A percentile compares a stretch with the other conserved stretches of the same genome.
These are phyloP conservation scores for Amphibalanus amphitrite DNA, from an alignment of 1,140 invertebrate species.

Conservation along the genomic window DNA sequence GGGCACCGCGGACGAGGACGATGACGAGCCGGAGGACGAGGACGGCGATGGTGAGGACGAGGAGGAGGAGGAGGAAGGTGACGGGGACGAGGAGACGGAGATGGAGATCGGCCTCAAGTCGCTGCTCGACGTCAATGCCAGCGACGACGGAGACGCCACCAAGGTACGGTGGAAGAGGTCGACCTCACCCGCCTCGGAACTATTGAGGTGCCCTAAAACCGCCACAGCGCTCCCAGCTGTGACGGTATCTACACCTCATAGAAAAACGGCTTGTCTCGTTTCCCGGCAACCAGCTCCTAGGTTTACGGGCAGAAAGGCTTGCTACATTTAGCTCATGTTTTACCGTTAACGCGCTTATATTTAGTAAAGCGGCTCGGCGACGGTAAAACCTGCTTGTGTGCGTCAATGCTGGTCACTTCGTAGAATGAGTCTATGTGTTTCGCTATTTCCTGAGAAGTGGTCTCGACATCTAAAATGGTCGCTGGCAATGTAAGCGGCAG, in stretches of 20 bases:
- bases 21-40: conserved; percentile 21
- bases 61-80: conserved; percentile 20
- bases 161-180: neutral
- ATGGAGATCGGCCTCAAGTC: conserved; percentile 18
- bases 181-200: too few relatives aligned
- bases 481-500: too few relatives aligned
- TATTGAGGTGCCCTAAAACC: neutral
- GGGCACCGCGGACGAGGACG: conserved; percentile 26
- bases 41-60: conserved; percentile 19
- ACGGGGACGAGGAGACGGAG: conserved; percentile 23
- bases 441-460: too few relatives aligned
- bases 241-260: neutral
- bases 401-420: too few relatives aligned
- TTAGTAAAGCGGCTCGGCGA: too few relatives aligned
- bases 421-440: too few relatives aligned
- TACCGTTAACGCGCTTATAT: too few relatives aligned
- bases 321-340: too few relatives aligned
- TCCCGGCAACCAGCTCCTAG: neutral
- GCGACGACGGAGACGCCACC: conserved; percentile 17
- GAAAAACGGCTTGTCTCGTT: neutral
- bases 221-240: neutral
- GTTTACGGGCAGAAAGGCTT: conserved; percentile 5
- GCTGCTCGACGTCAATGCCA: conserved; percentile 20
- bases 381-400: too few relatives aligned
- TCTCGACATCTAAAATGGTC: too few relatives aligned